These are phyloP conservation scores for Diadumene lineata DNA, from an alignment of 92 coral and sea anemone genomes.

Conservation along the genomic window DNA sequence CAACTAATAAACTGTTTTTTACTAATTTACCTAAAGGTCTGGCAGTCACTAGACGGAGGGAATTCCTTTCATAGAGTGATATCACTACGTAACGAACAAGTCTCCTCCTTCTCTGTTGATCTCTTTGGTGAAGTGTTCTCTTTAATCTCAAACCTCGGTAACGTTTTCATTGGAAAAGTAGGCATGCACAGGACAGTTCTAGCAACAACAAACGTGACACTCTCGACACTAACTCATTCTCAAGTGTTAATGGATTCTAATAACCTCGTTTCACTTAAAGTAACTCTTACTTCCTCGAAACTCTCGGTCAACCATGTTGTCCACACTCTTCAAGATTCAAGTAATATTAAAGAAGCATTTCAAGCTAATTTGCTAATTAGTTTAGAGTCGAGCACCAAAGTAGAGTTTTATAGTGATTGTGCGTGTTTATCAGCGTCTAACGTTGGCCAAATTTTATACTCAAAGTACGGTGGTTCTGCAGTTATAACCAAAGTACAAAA, in stretches of 20 bases:
- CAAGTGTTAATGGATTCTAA: conserved; percentile 16
- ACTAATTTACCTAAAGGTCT: conserved; percentile 70
- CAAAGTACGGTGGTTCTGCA: conserved; percentile 81
- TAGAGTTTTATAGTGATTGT: conserved; percentile 40
- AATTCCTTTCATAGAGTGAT: conserved; percentile 77
- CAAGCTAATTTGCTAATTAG: conserved; percentile 53
- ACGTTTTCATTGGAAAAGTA: conserved; percentile 68
- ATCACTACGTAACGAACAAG: conserved; percentile 54
- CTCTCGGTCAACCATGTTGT: conserved; percentile 1
- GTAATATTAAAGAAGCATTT: conserved; percentile 9
- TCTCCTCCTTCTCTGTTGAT: conserved; percentile 61
- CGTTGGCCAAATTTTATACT: conserved; percentile 67
- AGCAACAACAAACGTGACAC: conserved; percentile 3
- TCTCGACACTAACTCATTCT: not conserved
- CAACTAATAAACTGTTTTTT: conserved; percentile 7
- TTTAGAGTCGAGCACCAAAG: conserved; percentile 50
- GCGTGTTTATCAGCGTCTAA: conserved; percentile 55
- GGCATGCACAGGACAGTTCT: conserved; percentile 52
- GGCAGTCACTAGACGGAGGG: conserved; percentile 96
- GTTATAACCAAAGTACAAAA: conserved; percentile 48
- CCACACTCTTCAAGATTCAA: conserved; percentile 4
- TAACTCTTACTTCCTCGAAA: not conserved
- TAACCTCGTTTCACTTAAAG: conserved; percentile 10
- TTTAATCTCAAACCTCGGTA: conserved; percentile 67
- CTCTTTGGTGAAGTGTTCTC: conserved; percentile 66